These are phyloP conservation scores for Slavum lentiscoides DNA, from an alignment of 2,888 invertebrate genomes.

Conservation along the genomic window DNA sequence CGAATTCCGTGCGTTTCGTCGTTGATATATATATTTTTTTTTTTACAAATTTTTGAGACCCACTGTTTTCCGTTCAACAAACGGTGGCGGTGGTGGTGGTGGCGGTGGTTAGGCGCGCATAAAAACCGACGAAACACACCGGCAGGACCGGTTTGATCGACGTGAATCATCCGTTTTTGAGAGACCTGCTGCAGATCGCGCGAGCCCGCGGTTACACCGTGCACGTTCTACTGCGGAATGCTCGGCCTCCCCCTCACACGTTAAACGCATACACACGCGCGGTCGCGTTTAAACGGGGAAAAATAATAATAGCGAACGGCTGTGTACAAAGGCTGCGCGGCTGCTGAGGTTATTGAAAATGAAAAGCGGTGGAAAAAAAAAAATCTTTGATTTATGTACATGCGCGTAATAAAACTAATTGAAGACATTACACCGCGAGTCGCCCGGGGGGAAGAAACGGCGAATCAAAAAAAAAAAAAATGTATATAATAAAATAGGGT, in stretches of 20 bases:
- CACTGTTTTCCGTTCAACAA: conserved; percentile 6
- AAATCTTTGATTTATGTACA: conserved; percentile 38
- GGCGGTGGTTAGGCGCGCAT: background rate
- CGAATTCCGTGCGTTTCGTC: too few species aligned
- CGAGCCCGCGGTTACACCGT: too few species aligned
- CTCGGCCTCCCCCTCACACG: too few species aligned
- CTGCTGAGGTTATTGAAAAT: conserved; percentile 20
- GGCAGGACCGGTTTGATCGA: conserved; percentile 50
- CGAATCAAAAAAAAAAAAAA: conserved; percentile 28
- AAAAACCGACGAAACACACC: conserved; percentile 24
- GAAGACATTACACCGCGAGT: conserved; percentile 36
- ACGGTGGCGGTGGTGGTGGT: too few species aligned
- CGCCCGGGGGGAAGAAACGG: conserved; percentile 33
- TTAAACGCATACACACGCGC: too few species aligned
- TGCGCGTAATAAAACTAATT: conserved; percentile 48
- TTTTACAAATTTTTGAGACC: conserved; percentile 22
- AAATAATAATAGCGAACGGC: background rate
- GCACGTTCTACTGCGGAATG: too few species aligned
- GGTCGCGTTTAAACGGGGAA: conserved; percentile 2
- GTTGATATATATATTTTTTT: too few species aligned
- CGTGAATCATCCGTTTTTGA: conserved; percentile 16
- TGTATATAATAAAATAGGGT: conserved; percentile 1
- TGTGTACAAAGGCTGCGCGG: background rate
- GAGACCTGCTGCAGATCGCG: too few species aligned
- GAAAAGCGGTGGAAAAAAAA: background rate